Evolutionary conservation across 2,888 invertebrate species (phyloP).

Genomic region (Acleris literana): DNA sequence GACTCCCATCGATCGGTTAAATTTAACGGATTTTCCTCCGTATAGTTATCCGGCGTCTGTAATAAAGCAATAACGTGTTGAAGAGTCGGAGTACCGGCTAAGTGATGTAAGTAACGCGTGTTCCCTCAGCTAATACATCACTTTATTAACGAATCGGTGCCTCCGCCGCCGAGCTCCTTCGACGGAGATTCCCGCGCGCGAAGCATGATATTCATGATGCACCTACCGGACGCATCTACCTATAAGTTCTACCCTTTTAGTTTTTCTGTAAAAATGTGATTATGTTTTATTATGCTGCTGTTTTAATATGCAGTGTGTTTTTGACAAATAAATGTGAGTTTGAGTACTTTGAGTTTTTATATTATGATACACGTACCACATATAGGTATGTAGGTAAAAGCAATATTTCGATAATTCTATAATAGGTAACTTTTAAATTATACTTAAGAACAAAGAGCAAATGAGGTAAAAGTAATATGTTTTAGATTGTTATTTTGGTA

Average conservation of each 20-base stretch:
- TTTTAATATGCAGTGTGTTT: too few relatives aligned
- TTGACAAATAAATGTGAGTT: too few relatives aligned
- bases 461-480: not conserved
- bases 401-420: too few relatives aligned
- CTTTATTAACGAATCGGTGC: conserved; percentile 37
- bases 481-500: not conserved
- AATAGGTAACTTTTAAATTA: not conserved
- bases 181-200: conserved; percentile 14
- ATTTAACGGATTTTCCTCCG: conserved; percentile 42
- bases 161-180: conserved; percentile 25
- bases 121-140: conserved; percentile 39
- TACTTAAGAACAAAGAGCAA: not conserved
- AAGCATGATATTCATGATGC: not conserved
- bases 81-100: conserved; percentile 23
- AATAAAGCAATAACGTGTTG: conserved; percentile 40
- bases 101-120: conserved; percentile 34
- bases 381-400: too few relatives aligned
- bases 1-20: conserved; percentile 32
- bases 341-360: too few relatives aligned
- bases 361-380: too few relatives aligned
- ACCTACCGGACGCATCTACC: too few relatives aligned
- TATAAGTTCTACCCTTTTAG: too few relatives aligned
- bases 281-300: too few relatives aligned
- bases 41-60: conserved; percentile 52
- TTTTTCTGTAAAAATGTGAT: too few relatives aligned